Evolutionary conservation across 2,888 invertebrate genomes (phyloP).

Genomic region (Clanis bilineata): DNA sequence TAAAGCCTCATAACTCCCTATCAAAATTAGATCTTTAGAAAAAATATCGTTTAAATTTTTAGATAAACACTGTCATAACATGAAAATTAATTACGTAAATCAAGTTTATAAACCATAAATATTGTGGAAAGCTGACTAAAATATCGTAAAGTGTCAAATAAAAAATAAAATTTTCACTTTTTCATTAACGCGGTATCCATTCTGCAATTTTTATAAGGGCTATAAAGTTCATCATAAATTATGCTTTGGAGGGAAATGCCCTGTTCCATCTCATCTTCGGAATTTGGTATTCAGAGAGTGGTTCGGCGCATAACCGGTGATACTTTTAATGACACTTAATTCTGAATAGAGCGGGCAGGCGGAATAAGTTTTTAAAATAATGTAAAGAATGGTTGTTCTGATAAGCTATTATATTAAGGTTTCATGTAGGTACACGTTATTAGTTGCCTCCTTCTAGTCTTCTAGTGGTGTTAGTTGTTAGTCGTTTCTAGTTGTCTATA

Average conservation of each 20-base stretch:
- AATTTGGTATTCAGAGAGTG: slow-evolving; percentile 43
- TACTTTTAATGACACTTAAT: slow-evolving; percentile 43
- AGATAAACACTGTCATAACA: not conserved
- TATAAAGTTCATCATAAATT: slow-evolving; percentile 64
- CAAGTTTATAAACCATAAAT: not conserved
- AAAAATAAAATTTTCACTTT: slow-evolving; percentile 43
- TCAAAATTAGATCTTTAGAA: slow-evolving; percentile 1
- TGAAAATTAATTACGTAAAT: slow-evolving; percentile 9
- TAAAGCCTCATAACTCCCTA: not conserved
- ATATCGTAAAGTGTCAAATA: not conserved
- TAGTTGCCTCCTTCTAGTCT: too few relatives aligned
- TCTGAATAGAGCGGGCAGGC: not conserved
- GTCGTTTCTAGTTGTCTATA: too few relatives aligned
- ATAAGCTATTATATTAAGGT: not conserved
- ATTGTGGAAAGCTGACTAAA: not conserved
- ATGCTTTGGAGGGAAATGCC: slow-evolving; percentile 46
- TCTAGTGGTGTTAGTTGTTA: too few relatives aligned
- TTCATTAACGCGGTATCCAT: slow-evolving; percentile 46
- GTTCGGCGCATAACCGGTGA: slow-evolving; percentile 37
- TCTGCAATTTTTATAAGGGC: slow-evolving; percentile 45
- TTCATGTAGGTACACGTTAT: too few relatives aligned
- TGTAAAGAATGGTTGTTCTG: not conserved
- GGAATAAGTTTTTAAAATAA: not conserved
- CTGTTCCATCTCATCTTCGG: slow-evolving; percentile 36
- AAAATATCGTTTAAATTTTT: not conserved